A percentile compares a stretch with the other conserved stretches of the same genome.
phyloP scores from a whole-genome alignment of 2,113 vertebrate species.

The Henicopernis longicauda region DNA sequence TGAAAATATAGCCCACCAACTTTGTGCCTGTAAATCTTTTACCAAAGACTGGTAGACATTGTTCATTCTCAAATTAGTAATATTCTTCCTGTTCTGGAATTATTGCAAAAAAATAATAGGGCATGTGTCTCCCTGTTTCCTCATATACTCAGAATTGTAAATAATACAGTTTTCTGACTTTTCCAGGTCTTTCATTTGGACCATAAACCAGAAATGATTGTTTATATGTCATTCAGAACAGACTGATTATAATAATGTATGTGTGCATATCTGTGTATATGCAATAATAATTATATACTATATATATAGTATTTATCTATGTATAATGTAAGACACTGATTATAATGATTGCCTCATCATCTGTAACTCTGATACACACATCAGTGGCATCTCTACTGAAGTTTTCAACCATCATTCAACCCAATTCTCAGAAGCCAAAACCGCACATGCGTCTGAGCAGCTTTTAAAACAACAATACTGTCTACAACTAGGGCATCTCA shows the following conservation, averaged over 20 bases:
- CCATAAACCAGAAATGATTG: neutral
- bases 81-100: neutral
- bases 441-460: neutral
- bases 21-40: neutral
- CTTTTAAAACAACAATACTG: neutral
- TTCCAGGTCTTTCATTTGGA: neutral
- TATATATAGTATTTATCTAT: neutral
- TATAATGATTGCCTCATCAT: neutral
- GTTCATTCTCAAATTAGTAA: neutral
- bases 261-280: neutral
- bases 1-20: neutral
- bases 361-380: neutral
- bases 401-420: neutral
- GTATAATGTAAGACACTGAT: neutral
- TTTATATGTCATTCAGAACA: neutral
- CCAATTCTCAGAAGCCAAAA: conserved; percentile 34
- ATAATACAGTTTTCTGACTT: neutral
- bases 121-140: neutral
- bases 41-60: neutral
- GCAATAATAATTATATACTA: neutral
- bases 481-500: neutral
- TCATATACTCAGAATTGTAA: neutral
- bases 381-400: neutral
- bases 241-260: neutral
- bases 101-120: neutral